These are phyloP conservation scores for Conger conger DNA, from an alignment of 2,113 vertebrate species.

Conservation along the genomic window DNA sequence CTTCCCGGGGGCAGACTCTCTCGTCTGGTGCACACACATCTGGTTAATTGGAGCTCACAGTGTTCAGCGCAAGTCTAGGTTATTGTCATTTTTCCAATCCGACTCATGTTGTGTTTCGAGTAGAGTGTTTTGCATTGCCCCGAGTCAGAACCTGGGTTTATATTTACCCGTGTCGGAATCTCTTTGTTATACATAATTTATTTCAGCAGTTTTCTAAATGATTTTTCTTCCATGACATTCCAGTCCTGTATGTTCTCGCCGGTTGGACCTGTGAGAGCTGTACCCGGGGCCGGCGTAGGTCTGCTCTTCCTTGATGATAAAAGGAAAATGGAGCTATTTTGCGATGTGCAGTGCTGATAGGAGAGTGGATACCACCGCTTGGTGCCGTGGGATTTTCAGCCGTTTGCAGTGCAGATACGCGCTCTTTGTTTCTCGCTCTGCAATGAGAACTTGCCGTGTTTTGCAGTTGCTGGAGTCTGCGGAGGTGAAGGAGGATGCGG, in stretches of 20 bases:
- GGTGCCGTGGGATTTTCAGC: not conserved
- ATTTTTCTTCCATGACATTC: not conserved
- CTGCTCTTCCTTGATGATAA: not conserved
- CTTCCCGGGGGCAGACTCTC: not conserved
- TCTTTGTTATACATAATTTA: not conserved
- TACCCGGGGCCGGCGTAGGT: too few species aligned
- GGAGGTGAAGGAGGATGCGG: conserved; percentile 93
- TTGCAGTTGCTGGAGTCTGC: conserved; percentile 88
- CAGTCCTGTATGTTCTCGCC: not conserved
- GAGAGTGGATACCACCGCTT: not conserved
- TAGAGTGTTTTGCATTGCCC: not conserved
- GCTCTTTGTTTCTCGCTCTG: not conserved
- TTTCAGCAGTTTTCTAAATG: not conserved
- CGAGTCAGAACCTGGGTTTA: not conserved
- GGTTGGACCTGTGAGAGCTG: not conserved
- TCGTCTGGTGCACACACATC: not conserved
- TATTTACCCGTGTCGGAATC: not conserved
- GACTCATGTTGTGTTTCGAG: not conserved
- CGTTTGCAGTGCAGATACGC: not conserved
- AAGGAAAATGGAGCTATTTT: not conserved
- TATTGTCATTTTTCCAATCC: not conserved
- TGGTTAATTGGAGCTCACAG: not conserved
- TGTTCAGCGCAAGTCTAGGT: not conserved
- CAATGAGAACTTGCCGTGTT: conserved; percentile 35
- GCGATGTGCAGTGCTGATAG: not conserved